Evolutionary conservation across 2,113 vertebrate species (phyloP), one percentile per base, ranked within the genome.

Genomic region (Azemiops feae): DNA sequence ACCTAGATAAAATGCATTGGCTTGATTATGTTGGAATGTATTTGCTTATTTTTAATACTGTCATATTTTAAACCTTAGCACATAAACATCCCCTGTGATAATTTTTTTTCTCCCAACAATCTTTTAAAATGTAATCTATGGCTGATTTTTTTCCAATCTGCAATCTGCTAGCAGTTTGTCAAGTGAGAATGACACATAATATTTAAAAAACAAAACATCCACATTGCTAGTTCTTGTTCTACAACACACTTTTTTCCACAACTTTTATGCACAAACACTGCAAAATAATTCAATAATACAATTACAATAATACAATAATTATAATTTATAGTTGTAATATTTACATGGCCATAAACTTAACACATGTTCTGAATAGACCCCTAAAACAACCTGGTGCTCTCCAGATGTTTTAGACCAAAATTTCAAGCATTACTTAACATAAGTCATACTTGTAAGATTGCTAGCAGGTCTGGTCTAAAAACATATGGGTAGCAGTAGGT

Each of bases 1-100:
- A 88, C 92, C 89, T 89, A 89, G 91, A 47, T 53, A 20, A 95
- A 96, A 94, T 94, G 93, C 93, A 91, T 93, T 93, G 27, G 92
- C 94, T 92, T 92, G 87, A 14, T 90, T 92, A 93, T 95, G 64
- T 94, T 93, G 90, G 85, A 39, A 96, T 60, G 45, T 89, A 23
- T 92, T 94, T 39, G 91, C 10, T 81, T 10, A 89, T 50, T 55
- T 85, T 58, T 90, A 91, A 87, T 85, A 52, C 18, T 50, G 18
- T 58, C 5, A 74, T 74, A 57, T 58, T 81, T 53, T 57, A 89
- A 88, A 5, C 25, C 5, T 23, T 27, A 12, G n/a, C 86, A 30
- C 55, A 52, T 22, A 58, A 47, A 55, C 14, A 54, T 34, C 2
- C 6, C 25, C 23, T 4, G 30, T 54, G 30, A 14, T 30, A 39